phyloP scores from a whole-genome alignment of 30 jellyfish, hydroid and myxozoan genomes.

The Sanderia malayensis region DNA sequence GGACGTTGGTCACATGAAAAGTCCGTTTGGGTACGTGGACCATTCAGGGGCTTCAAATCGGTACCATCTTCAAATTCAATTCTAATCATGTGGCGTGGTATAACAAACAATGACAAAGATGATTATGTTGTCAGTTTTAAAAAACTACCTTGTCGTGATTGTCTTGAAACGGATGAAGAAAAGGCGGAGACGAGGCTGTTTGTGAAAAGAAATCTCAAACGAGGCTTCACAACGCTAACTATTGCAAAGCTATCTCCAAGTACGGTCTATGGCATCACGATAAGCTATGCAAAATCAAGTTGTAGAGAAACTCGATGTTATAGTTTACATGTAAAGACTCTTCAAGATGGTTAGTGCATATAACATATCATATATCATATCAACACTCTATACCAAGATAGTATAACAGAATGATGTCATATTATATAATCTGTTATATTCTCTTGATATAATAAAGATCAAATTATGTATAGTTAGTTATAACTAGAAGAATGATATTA shows the following conservation, averaged over 20 bases:
- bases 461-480: too few species aligned
- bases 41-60: slow-evolving; percentile 28
- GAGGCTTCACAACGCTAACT: slow-evolving; percentile 33
- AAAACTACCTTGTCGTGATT: too few species aligned
- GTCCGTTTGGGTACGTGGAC: slow-evolving; percentile 45
- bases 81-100: slow-evolving; percentile 32
- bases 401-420: too few species aligned
- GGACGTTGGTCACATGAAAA: not conserved
- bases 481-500: too few species aligned
- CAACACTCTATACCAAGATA: too few species aligned
- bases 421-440: too few species aligned
- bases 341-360: too few species aligned
- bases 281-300: slow-evolving; percentile 2
- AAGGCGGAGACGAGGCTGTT: not conserved
- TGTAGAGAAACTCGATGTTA: not conserved
- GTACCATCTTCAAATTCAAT: slow-evolving; percentile 24
- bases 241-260: slow-evolving; percentile 26
- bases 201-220: slow-evolving; percentile 1
- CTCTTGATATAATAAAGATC: too few species aligned
- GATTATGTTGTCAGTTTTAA: slow-evolving; percentile 33
- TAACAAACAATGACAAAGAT: slow-evolving; percentile 8
- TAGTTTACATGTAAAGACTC: slow-evolving; percentile 17
- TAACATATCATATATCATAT: too few species aligned
- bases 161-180: slow-evolving; percentile 27
- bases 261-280: slow-evolving; percentile 18